These are phyloP conservation scores for Sarcophilus harrisii DNA, from an alignment of 2,797 vertebrate species.

Conservation along the genomic window DNA sequence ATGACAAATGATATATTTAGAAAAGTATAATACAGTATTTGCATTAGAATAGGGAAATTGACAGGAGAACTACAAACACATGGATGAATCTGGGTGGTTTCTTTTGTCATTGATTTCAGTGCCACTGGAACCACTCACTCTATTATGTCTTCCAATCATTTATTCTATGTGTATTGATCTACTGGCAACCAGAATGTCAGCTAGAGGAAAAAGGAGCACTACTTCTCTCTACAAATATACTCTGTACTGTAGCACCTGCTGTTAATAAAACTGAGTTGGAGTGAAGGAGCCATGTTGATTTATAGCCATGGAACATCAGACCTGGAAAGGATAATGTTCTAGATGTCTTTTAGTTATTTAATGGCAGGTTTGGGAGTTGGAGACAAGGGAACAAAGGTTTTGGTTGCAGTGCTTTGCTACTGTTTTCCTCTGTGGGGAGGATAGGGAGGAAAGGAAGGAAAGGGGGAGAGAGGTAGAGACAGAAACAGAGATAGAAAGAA, in stretches of 20 bases:
- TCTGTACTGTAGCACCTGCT: conserved; percentile 23
- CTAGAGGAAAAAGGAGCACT: conserved; percentile 31
- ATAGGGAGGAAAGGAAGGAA: too few species aligned
- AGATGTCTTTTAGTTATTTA: background rate
- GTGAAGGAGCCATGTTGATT: conserved; percentile 60
- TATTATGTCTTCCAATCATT: conserved; percentile 46
- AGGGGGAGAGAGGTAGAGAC: background rate
- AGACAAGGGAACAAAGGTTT: background rate
- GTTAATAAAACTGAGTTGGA: conserved; percentile 69
- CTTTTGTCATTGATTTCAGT: conserved; percentile 22
- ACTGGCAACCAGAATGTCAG: conserved; percentile 35
- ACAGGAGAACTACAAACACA: conserved; percentile 17
- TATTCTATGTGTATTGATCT: conserved; percentile 55
- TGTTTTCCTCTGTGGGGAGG: background rate
- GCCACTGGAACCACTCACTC: conserved; percentile 36
- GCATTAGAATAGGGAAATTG: conserved; percentile 43
- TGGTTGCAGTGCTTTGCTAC: background rate
- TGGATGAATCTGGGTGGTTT: conserved; percentile 46
- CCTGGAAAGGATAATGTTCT: background rate
- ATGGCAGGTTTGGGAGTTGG: background rate
- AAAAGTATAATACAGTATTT: background rate
- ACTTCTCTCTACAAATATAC: conserved; percentile 24
- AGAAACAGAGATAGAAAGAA: conserved; percentile 22
- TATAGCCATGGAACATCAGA: conserved; percentile 54
- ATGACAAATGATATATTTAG: conserved; percentile 30